Percentiles rank a stretch among this genome's conserved stretches.
phyloP scores from a whole-genome alignment of 2,113 vertebrate genomes.

The Salminus brasiliensis region DNA sequence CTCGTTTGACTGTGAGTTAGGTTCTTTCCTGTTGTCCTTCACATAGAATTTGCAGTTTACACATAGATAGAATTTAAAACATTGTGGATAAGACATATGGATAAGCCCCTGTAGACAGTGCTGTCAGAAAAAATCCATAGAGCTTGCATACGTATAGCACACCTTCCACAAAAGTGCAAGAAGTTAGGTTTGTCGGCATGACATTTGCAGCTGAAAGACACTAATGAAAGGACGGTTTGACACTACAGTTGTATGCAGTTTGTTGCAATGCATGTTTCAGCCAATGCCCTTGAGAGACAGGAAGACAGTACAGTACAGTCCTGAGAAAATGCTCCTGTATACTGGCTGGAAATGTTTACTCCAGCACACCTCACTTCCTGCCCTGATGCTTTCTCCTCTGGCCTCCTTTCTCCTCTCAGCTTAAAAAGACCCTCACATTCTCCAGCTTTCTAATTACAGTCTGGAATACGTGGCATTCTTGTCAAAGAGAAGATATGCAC shows the following conservation, averaged over 20 bases:
- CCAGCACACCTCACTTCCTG: neutral
- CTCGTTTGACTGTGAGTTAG: too few species aligned
- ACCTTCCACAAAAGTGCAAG: neutral
- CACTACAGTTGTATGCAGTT: neutral
- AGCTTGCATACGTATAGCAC: too few species aligned
- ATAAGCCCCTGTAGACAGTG: too few species aligned
- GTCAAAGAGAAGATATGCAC: conserved; percentile 65
- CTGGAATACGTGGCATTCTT: conserved; percentile 65
- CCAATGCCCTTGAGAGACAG: neutral
- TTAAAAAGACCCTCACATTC: neutral
- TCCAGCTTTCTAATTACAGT: conserved; percentile 72
- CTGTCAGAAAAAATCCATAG: too few species aligned
- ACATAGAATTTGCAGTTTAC: too few species aligned
- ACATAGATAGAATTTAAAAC: too few species aligned
- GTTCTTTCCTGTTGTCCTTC: too few species aligned
- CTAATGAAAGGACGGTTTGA: neutral
- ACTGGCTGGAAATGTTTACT: conserved; percentile 22
- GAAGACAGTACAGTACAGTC: conserved; percentile 46
- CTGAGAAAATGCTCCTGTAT: conserved; percentile 63
- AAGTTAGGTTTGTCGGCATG: neutral
- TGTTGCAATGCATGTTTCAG: neutral
- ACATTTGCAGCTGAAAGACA: neutral
- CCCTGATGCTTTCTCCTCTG: neutral
- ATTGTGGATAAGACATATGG: too few species aligned
- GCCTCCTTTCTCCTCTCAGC: conserved; percentile 50